phyloP scores from a whole-genome alignment of 2,888 invertebrate species.

The Aphodius sticticus region DNA sequence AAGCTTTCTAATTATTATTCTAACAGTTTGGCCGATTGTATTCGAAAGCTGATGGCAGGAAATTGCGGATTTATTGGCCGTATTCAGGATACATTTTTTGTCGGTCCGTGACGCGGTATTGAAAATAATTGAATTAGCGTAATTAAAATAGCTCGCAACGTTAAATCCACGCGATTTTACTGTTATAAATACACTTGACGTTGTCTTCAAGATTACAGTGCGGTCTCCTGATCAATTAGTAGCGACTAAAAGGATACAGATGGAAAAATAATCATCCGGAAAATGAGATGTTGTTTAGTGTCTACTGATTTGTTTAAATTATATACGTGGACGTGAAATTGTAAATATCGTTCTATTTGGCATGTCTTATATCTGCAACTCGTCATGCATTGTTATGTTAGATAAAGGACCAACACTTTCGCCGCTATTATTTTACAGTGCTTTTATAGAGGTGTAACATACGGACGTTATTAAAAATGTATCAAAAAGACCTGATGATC shows the following conservation, averaged over 20 bases:
- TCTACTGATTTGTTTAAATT: too few species aligned
- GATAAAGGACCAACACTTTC: too few species aligned
- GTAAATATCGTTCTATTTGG: too few species aligned
- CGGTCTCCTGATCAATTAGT: neutral
- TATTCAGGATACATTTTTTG: neutral
- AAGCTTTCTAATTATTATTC: neutral
- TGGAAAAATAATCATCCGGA: too few species aligned
- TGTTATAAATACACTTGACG: neutral
- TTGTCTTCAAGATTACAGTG: neutral
- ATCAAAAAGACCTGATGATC: neutral
- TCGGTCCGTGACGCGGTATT: neutral
- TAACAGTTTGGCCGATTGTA: neutral
- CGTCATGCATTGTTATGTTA: too few species aligned
- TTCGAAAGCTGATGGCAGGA: neutral
- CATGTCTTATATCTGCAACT: too few species aligned
- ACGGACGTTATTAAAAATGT: neutral
- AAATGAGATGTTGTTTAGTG: too few species aligned
- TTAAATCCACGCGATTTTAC: neutral
- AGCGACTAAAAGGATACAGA: neutral
- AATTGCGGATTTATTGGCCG: neutral
- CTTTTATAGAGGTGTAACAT: too few species aligned
- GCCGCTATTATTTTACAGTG: too few species aligned
- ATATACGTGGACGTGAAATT: too few species aligned
- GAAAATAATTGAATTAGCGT: neutral
- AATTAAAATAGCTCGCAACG: neutral